Conservation (phyloP, 1,140 invertebrate species). For the Formica exsecta region DNA sequence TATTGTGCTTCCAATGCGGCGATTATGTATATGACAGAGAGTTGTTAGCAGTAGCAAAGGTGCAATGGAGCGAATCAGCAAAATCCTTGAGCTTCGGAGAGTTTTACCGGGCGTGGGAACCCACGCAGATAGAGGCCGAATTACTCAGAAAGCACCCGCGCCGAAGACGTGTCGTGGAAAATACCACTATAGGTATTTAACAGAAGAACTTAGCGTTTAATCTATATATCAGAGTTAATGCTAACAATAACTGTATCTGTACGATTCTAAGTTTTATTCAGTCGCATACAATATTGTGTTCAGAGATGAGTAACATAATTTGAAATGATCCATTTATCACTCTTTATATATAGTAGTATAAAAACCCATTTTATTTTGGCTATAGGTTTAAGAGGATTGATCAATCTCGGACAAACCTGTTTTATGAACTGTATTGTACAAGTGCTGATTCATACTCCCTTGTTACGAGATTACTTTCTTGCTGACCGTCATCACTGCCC, state of each 20-base stretch:
- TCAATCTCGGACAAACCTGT: slow-evolving; percentile 99
- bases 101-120: slow-evolving; percentile 93
- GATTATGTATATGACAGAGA: slow-evolving; percentile 96
- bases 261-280: neutral
- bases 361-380: slow-evolving; percentile 14
- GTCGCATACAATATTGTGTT: neutral
- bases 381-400: slow-evolving; percentile 93
- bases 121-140: slow-evolving; percentile 91
- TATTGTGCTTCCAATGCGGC: slow-evolving; percentile 96
- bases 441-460: slow-evolving; percentile 97
- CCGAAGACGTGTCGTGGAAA: slow-evolving; percentile 92
- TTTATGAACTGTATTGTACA: slow-evolving; percentile 99
- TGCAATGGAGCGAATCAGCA: slow-evolving; percentile 87
- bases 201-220: neutral
- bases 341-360: neutral
- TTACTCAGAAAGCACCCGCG: slow-evolving; percentile 91
- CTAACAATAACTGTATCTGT: neutral
- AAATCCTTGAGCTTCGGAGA: slow-evolving; percentile 90
- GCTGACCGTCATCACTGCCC: slow-evolving; percentile 96
- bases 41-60: slow-evolving; percentile 89
- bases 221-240: neutral
- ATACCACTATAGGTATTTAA: slow-evolving; percentile 92
- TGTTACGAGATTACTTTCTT: slow-evolving; percentile 98
- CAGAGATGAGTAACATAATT: neutral
- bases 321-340: neutral